Conservation (phyloP, 2,797 vertebrate genomes). For the Rhinatrema bivittatum region DNA sequence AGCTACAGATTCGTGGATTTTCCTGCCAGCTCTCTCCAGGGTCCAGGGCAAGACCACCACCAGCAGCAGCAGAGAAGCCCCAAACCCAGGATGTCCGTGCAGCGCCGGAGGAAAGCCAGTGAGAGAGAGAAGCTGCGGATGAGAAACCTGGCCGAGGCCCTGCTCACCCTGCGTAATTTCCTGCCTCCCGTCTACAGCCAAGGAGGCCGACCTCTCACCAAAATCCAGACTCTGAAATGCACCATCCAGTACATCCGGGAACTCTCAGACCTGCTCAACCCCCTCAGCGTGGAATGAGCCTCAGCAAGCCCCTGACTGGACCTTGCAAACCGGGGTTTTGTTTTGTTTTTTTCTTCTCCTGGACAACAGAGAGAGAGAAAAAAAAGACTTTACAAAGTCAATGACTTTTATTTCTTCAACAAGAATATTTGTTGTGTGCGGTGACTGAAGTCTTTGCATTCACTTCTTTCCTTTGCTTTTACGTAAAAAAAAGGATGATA, state of each 20-base stretch:
- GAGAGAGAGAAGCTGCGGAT: constrained; percentile 96
- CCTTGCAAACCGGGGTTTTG: too few relatives aligned
- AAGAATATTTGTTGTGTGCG: too few relatives aligned
- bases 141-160: constrained; percentile 86
- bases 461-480: too few relatives aligned
- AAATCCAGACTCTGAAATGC: constrained; percentile 95
- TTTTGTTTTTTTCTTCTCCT: too few relatives aligned
- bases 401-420: too few relatives aligned
- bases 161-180: constrained; percentile 90
- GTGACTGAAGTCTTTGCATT: too few relatives aligned
- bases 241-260: constrained; percentile 95
- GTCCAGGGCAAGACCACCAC: constrained; percentile 27
- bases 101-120: constrained; percentile 88
- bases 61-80: constrained; percentile 34
- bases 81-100: constrained; percentile 79
- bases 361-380: too few relatives aligned
- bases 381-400: too few relatives aligned
- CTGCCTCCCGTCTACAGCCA: constrained; percentile 86
- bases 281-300: constrained; percentile 41
- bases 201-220: constrained; percentile 88
- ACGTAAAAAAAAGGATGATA: too few relatives aligned
- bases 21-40: constrained; percentile 38
- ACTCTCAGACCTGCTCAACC: constrained; percentile 80
- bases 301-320: too few relatives aligned
- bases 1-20: constrained; percentile 43